These are phyloP conservation scores for Hypotaenidia philippensis DNA, from an alignment of 2,797 vertebrate species.

Conservation along the genomic window DNA sequence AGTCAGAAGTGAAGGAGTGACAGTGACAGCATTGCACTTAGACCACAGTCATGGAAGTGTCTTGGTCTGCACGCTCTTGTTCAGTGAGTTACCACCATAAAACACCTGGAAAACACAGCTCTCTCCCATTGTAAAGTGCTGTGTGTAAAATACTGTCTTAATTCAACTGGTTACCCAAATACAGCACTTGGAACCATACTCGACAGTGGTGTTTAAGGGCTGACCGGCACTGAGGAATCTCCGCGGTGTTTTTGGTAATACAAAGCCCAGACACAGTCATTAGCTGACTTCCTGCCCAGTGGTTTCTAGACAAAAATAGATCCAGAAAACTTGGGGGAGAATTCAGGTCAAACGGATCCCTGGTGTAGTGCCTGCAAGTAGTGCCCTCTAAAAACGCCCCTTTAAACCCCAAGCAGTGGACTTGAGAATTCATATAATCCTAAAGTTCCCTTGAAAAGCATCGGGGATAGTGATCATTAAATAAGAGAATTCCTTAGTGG, in stretches of 20 bases:
- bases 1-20: background rate
- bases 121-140: background rate
- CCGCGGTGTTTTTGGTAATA: background rate
- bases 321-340: background rate
- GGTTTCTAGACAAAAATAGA: conserved; percentile 4
- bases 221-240: background rate
- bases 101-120: background rate
- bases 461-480: background rate
- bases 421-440: background rate
- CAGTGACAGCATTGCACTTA: accelerated
- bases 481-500: background rate
- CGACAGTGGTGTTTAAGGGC: background rate
- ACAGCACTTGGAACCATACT: background rate
- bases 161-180: background rate
- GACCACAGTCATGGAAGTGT: background rate
- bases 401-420: background rate
- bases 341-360: background rate
- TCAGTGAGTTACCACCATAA: background rate
- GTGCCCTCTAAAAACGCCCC: background rate
- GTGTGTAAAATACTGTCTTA: background rate
- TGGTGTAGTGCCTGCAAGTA: background rate
- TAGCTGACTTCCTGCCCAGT: background rate
- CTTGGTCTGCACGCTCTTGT: background rate
- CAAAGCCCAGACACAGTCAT: background rate
- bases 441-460: background rate